These are phyloP conservation scores for human DNA, from an alignment of 2,113 vertebrate species.

Conservation along the genomic window GRCh38 chr6:165077001-165077500, in stretches of 20 bases:
- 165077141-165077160: slow-evolving; percentile 53
- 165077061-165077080: neutral
- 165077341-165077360: slow-evolving; percentile 34
- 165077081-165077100: slow-evolving; percentile 42
- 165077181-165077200: slow-evolving; percentile 61
- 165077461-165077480: neutral
- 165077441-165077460: neutral
- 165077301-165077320: slow-evolving; percentile 66
- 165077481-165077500: neutral
- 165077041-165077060: neutral
- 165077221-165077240: slow-evolving; percentile 69
- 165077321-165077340: slow-evolving; percentile 80
- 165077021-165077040: neutral
- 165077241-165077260: slow-evolving; percentile 53
- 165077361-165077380: neutral
- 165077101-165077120: neutral
- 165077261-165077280: slow-evolving; percentile 64
- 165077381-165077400: neutral
- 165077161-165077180: slow-evolving; percentile 37
- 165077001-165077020: neutral
- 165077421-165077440: neutral
- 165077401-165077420: neutral
- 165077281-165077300: slow-evolving; percentile 69
- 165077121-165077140: slow-evolving; percentile 41
- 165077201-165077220: slow-evolving; percentile 61